These are phyloP conservation scores for Pao palembangensis DNA, from an alignment of 2,113 vertebrate species.

Conservation along the genomic window DNA sequence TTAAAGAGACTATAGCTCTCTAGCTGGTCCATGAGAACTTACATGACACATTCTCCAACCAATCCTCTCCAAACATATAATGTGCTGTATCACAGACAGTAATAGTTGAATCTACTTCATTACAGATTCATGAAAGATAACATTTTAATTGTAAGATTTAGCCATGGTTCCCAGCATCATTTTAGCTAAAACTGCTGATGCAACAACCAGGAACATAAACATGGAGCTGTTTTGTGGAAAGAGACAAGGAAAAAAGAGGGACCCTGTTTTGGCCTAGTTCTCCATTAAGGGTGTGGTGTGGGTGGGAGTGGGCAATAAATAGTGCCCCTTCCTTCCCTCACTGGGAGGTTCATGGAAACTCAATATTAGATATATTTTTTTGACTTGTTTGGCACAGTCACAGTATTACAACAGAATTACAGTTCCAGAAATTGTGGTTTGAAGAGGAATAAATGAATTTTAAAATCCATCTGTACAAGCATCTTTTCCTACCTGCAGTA, in stretches of 20 bases:
- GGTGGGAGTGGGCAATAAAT: slow-evolving; percentile 36
- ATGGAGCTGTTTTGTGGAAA: slow-evolving; percentile 48
- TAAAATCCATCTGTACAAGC: neutral
- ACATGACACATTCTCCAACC: slow-evolving; percentile 28
- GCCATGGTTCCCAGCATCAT: too few relatives aligned
- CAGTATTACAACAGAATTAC: neutral
- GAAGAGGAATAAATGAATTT: neutral
- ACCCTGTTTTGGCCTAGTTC: slow-evolving; percentile 49
- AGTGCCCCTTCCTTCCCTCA: slow-evolving; percentile 65
- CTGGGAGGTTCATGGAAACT: slow-evolving; percentile 66
- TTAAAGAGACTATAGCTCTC: slow-evolving; percentile 52
- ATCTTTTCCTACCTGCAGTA: too few relatives aligned
- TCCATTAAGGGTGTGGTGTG: slow-evolving; percentile 50
- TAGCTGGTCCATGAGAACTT: slow-evolving; percentile 13
- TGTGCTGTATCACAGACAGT: neutral
- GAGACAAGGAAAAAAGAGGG: slow-evolving; percentile 38
- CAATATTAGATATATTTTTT: slow-evolving; percentile 14
- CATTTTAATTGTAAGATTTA: too few relatives aligned
- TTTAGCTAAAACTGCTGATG: slow-evolving; percentile 2
- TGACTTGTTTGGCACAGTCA: slow-evolving; percentile 19
- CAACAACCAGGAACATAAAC: slow-evolving; percentile 33
- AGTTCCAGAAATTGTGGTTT: neutral
- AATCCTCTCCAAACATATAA: neutral
- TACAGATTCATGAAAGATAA: neutral
- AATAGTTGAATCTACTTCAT: neutral